phyloP scores from a whole-genome alignment of 2,888 invertebrate genomes.

The Callinectes sapidus region DNA sequence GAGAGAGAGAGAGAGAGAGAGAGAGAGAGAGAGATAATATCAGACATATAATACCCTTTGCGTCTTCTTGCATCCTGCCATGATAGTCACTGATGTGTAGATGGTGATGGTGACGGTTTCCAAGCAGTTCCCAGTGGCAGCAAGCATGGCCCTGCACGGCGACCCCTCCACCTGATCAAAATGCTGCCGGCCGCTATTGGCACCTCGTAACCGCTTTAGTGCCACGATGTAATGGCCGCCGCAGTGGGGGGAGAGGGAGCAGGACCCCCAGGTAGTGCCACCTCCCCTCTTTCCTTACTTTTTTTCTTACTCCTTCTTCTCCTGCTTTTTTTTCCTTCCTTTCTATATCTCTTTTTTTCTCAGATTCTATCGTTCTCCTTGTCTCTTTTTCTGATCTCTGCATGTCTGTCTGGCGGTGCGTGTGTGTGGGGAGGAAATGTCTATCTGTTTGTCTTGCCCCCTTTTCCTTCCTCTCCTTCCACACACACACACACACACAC shows the following conservation, averaged over 20 bases:
- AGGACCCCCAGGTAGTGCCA: not conserved
- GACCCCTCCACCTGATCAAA: conserved; percentile 59
- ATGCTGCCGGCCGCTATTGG: conserved; percentile 58
- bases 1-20: conserved; percentile 36
- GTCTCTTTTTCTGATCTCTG: conserved; percentile 30
- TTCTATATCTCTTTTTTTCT: not conserved
- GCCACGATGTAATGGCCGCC: conserved; percentile 57
- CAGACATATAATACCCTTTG: not conserved
- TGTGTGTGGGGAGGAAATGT: too few relatives aligned
- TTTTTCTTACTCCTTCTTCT: not conserved
- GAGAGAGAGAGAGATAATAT: conserved; percentile 4
- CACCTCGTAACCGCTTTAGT: conserved; percentile 66
- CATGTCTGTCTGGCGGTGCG: not conserved
- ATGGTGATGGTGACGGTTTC: not conserved
- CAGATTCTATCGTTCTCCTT: not conserved
- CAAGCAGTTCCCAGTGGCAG: conserved; percentile 45
- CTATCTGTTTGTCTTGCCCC: too few relatives aligned
- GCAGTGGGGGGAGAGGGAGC: conserved; percentile 13
- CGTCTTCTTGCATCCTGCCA: not conserved
- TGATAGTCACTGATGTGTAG: not conserved
- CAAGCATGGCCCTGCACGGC: conserved; percentile 42
- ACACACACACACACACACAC: conserved; percentile 16
- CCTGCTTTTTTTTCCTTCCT: not conserved
- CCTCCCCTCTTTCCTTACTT: not conserved
- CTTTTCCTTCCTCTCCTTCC: too few relatives aligned